A percentile compares a stretch with the other conserved stretches of the same genome.
Conservation (phyloP, 2,888 invertebrate species). For the Thumatha senex region DNA sequence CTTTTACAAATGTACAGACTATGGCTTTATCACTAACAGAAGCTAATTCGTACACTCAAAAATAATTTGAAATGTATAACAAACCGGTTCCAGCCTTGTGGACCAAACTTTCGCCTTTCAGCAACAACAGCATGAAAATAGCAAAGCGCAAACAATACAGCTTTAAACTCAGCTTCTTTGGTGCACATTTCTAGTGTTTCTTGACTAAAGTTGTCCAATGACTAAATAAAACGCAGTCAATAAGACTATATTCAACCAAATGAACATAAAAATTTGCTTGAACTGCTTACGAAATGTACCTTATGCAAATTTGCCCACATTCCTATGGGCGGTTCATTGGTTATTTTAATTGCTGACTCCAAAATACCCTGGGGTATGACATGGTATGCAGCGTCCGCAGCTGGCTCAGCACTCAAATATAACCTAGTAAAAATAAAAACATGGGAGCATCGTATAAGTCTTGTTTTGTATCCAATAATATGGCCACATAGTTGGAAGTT, state of each 20-base stretch:
- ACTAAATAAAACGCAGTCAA: slow-evolving; percentile 51
- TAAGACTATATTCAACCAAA: not conserved
- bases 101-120: slow-evolving; percentile 96
- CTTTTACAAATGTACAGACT: no score
- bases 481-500: no score
- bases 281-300: slow-evolving; percentile 41
- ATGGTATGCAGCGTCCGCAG: slow-evolving; percentile 85
- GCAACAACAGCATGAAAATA: slow-evolving; percentile 98
- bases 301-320: slow-evolving; percentile 97
- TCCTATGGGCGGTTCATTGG: slow-evolving; percentile 97
- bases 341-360: slow-evolving; percentile 97
- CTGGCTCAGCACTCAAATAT: slow-evolving; percentile 95
- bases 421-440: slow-evolving; percentile 77
- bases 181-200: slow-evolving; percentile 96
- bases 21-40: no score
- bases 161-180: slow-evolving; percentile 96
- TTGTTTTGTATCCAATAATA: no score
- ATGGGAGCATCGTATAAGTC: not conserved
- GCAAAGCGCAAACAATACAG: slow-evolving; percentile 93
- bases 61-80: no score
- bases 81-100: slow-evolving; percentile 95
- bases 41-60: no score
- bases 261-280: not conserved
- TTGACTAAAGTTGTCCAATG: slow-evolving; percentile 95
- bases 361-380: slow-evolving; percentile 93